Conservation (phyloP, 2,113 vertebrate species). For the Oncorhynchus mykiss region DNA sequence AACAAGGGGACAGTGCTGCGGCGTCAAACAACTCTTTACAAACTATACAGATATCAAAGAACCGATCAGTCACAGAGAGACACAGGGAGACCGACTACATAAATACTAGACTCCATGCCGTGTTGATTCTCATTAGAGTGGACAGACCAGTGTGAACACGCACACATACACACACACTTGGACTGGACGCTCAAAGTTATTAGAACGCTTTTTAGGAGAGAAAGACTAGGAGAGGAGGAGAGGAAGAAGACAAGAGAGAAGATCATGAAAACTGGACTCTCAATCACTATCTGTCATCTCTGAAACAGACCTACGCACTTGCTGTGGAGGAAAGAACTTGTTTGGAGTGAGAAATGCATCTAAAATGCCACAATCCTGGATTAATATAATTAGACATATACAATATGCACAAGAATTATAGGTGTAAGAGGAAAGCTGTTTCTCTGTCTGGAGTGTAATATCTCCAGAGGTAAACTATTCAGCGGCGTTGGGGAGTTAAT, state of each 20-base stretch:
- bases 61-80: conserved; percentile 14
- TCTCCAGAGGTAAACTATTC: background rate
- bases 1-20: conserved; percentile 15
- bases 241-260: background rate
- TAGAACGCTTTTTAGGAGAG: background rate
- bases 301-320: background rate
- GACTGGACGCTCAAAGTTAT: background rate
- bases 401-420: too few relatives aligned
- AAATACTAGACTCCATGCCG: background rate
- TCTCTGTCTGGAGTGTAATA: background rate
- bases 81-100: background rate
- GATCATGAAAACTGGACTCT: background rate
- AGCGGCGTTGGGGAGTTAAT: conserved; percentile 28
- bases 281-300: background rate
- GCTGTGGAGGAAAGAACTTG: background rate
- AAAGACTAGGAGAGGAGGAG: background rate
- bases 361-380: too few relatives aligned
- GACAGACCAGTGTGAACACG: background rate
- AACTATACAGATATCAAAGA: background rate
- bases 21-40: conserved; percentile 13
- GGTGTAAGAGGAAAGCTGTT: too few relatives aligned
- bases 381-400: too few relatives aligned
- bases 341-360: too few relatives aligned
- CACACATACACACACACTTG: conserved; percentile 6
- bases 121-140: background rate